Evolutionary conservation across 2,113 vertebrate species (phyloP), one percentile per base, ranked within the genome.

Genomic region (Amazona guildingii): DNA sequence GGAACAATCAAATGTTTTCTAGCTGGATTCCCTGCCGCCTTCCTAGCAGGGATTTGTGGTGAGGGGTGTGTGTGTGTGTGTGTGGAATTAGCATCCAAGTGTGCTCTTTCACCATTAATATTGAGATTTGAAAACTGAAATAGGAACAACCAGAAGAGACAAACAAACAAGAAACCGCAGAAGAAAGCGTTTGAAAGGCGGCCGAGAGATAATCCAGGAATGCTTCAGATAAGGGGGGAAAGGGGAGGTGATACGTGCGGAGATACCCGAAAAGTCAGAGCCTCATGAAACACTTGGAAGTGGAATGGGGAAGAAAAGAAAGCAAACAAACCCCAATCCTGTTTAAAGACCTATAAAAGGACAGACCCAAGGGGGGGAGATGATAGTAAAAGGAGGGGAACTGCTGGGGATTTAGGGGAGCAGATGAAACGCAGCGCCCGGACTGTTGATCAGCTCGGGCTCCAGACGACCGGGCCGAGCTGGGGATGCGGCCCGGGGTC

Each of bases 401-500:
- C 67, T 9, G 25, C 55, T 37, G 20, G 72, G 96, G 96, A 85
- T 91, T 61, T 90, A 81, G 72, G 86, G 31, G 69, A 72, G 79
- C 88, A 44, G 92, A n/a, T 17, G 52, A 77, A 86, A 79, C 49
- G 73, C 84, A 77, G 81, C 25, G 33, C 63, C 85, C 16, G 94
- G 67, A 74, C 72, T 98, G 95, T 97, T 98, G 95, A 95, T 91
- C 52, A 54, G 52, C 91, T 94, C 88, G 94, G 94, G 76, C 74
- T 83, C 85, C 77, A 68, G 89, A 90, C 96, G 96, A 97, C 97
- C 96, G 85, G 97, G 88, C 95, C 96, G 91, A 84, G 94, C 97
- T 86, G 91, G 96, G 96, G 97, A 98, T 98, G 98, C 98, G 98
- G 97, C 95, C 97, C 95, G 97, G 97, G 98, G 98, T 99, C 98